Evolutionary conservation across 2,113 vertebrate species (phyloP), one percentile per base, ranked within the genome.

Genomic region (Strigops habroptila): DNA sequence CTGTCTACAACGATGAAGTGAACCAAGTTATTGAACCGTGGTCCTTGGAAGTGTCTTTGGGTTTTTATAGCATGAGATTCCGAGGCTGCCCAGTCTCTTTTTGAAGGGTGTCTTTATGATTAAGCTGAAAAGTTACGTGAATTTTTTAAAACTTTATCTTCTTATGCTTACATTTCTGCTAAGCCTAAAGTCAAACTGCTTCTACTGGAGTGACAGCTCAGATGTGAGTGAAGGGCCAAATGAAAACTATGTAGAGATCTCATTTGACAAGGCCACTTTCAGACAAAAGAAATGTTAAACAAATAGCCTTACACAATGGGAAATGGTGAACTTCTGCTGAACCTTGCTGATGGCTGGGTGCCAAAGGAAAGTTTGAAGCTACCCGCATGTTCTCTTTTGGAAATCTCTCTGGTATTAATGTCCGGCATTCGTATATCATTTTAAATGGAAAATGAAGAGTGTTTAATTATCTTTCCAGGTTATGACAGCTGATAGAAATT

Each of bases 281-380:
- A 96, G 92, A 97, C 96, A 97, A 97, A 97, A 97, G 92, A 89
- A 97, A 96, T 96, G 78, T 86, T 95, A 96, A 94, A 88, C 91
- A 96, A 90, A 96, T 93, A 97, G 96, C 63, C 95, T 97, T 95
- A 91, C 84, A 97, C 96, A 97, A 94, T 91, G 84, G 94, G 95
- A 94, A 97, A 88, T 67, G 23, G n/a, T 96, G 96, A 98, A 97
- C 97, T 97, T 88, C 62, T 87, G 76, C 95, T 97, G 87, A 97
- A 95, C 96, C 52, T 93, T 10, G 8, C 70, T 33, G 39, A 30
- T 96, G 97, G 95, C 96, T 77, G 35, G 12, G 23, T 53, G 95
- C 97, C 97, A 97, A 93, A 84, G 92, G 91, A 92, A 93, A 97
- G 94, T 95, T 95, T 93, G 95, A 97, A 93, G 90, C 55, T 96